These are phyloP conservation scores for Drosophila stalkeri DNA, from an alignment of 2,888 invertebrate species.

Conservation along the genomic window DNA sequence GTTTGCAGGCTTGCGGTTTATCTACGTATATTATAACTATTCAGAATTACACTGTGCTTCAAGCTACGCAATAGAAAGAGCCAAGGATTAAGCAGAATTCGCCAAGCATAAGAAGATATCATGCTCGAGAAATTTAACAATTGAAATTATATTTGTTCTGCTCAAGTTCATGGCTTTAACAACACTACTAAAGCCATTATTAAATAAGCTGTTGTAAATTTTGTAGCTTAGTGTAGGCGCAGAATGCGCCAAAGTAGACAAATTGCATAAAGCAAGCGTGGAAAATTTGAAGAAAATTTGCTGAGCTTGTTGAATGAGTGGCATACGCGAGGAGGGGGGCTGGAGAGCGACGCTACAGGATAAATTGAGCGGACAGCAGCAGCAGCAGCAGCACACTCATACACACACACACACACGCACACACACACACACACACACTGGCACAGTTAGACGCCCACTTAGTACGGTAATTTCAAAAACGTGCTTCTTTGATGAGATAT, in stretches of 20 bases:
- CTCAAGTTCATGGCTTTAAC: neutral
- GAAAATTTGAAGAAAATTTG: conserved; percentile 74
- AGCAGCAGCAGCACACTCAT: too few relatives aligned
- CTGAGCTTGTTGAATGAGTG: conserved; percentile 29
- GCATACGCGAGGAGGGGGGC: neutral
- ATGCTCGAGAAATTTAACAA: fast-evolving
- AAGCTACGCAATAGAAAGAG: neutral
- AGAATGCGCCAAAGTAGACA: conserved; percentile 69
- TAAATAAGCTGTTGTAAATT: neutral
- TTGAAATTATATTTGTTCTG: neutral
- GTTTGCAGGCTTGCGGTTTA: conserved; percentile 26
- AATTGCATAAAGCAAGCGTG: conserved; percentile 80
- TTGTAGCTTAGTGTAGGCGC: conserved; percentile 56
- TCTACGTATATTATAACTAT: conserved; percentile 35
- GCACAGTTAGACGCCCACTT: conserved; percentile 84
- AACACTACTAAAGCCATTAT: neutral
- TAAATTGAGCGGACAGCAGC: conserved; percentile 47
- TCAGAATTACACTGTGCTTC: conserved; percentile 42
- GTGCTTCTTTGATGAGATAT: conserved; percentile 84
- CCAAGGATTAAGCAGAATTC: neutral
- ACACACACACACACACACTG: conserved; percentile 35
- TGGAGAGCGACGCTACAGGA: neutral
- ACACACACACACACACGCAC: conserved; percentile 45
- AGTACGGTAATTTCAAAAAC: conserved; percentile 85
- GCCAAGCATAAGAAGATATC: too few relatives aligned